A percentile compares a stretch with the other conserved stretches of the same genome.
These are phyloP conservation scores for Eupeodes corollae DNA, from an alignment of 1,140 invertebrate genomes.

Conservation along the genomic window DNA sequence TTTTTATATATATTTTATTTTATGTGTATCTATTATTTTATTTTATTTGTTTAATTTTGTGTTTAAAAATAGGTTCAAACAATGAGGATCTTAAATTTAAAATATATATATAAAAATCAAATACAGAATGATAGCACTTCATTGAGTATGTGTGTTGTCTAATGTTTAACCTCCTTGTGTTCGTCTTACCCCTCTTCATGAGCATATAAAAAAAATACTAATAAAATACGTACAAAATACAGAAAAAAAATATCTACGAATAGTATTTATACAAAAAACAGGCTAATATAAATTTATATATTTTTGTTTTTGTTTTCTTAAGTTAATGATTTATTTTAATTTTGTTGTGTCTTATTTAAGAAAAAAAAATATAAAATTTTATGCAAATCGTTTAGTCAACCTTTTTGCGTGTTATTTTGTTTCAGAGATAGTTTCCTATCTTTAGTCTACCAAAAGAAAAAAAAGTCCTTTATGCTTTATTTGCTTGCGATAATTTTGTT, in stretches of 20 bases:
- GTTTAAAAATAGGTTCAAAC: constrained; percentile 3
- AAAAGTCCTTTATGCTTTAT: background rate
- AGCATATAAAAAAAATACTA: background rate
- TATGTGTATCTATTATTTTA: background rate
- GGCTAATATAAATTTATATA: background rate
- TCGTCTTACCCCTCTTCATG: constrained; percentile 46
- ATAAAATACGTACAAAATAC: constrained; percentile 4
- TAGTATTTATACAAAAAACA: constrained; percentile 14
- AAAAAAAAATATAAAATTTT: background rate
- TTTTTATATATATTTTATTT: background rate
- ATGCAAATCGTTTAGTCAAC: no score
- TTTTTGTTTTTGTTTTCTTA: background rate
- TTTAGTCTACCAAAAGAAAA: background rate
- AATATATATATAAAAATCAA: constrained; percentile 5
- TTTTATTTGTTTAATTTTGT: constrained; percentile 1
- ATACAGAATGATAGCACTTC: constrained; percentile 33
- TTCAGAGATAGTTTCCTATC: background rate
- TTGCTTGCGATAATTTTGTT: background rate
- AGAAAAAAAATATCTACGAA: constrained; percentile 4
- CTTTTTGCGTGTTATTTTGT: no score
- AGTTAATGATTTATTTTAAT: background rate
- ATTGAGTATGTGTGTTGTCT: constrained; percentile 55
- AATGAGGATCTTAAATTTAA: constrained; percentile 12
- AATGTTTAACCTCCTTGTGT: constrained; percentile 57
- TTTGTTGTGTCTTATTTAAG: background rate